These are phyloP conservation scores for Chrysodeixis includens DNA, from an alignment of 2,888 invertebrate genomes.

Conservation along the genomic window DNA sequence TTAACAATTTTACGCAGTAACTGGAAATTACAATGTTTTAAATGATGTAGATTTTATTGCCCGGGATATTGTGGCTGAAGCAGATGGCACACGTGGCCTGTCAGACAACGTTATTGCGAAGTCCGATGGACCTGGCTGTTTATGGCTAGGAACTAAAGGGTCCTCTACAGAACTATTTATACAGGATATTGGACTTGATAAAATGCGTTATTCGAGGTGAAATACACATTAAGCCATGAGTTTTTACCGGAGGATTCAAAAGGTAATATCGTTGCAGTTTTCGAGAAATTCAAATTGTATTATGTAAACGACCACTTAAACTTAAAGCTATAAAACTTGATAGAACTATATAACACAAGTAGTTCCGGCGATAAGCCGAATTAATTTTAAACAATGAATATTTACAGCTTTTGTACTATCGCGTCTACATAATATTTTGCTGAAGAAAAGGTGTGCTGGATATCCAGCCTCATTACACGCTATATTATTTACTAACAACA, in stretches of 20 bases:
- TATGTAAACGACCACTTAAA: neutral
- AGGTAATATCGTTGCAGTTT: neutral
- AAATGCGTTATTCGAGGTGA: neutral
- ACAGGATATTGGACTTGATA: neutral
- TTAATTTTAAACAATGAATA: neutral
- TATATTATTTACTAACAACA: constrained; percentile 5
- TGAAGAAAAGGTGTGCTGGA: neutral
- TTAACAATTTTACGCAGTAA: constrained; percentile 63
- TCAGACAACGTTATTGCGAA: constrained; percentile 29
- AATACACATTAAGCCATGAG: no score
- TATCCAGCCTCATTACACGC: neutral
- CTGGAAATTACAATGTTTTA: constrained; percentile 74
- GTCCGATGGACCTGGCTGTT: constrained; percentile 20
- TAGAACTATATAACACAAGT: neutral
- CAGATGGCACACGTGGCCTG: constrained; percentile 45
- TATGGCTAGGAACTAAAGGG: constrained; percentile 13
- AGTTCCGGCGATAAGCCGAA: neutral
- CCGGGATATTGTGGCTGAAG: constrained; percentile 46
- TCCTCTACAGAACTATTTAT: neutral
- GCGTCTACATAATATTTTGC: neutral
- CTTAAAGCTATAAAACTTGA: neutral
- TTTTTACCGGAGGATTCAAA: no score
- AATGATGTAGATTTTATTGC: constrained; percentile 70
- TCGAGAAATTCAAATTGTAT: neutral
- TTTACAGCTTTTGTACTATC: neutral